These are phyloP conservation scores for Dasypolia templi DNA, from an alignment of 2,888 invertebrate genomes.

Conservation along the genomic window DNA sequence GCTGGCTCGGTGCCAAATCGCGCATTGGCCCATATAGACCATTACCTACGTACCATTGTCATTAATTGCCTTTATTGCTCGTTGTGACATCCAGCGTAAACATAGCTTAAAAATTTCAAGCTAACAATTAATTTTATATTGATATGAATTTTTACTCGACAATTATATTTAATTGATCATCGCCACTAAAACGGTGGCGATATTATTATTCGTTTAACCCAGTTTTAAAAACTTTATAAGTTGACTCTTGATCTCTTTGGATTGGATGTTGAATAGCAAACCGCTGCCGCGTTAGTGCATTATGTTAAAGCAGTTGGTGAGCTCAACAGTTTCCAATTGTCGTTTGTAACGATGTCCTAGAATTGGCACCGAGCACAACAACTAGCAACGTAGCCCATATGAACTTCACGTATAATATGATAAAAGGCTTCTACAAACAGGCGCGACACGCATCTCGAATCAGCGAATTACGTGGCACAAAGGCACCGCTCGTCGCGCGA, in stretches of 20 bases:
- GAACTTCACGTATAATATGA: slow-evolving; percentile 22
- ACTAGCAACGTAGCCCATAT: slow-evolving; percentile 11
- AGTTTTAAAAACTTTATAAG: slow-evolving; percentile 15
- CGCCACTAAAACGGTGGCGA: background rate
- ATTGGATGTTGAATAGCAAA: slow-evolving; percentile 21
- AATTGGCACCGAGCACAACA: slow-evolving; percentile 4
- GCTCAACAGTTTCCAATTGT: slow-evolving; percentile 46
- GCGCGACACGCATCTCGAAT: too few relatives aligned
- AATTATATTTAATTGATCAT: slow-evolving; percentile 13
- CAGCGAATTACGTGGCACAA: too few relatives aligned
- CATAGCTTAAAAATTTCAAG: slow-evolving; percentile 67
- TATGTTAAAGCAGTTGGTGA: slow-evolving; percentile 31
- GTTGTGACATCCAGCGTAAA: slow-evolving; percentile 71
- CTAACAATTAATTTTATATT: slow-evolving; percentile 54
- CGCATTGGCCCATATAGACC: slow-evolving; percentile 76
- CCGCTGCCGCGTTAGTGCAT: background rate
- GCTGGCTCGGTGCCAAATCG: slow-evolving; percentile 75
- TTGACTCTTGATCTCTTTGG: slow-evolving; percentile 23
- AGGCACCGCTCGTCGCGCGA: too few relatives aligned
- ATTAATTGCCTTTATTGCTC: slow-evolving; percentile 83
- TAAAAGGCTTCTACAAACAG: too few relatives aligned
- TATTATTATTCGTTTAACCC: slow-evolving; percentile 6
- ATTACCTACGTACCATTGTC: slow-evolving; percentile 81
- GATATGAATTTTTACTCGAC: slow-evolving; percentile 34
- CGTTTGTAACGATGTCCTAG: slow-evolving; percentile 34